These are phyloP conservation scores for Scaeva pyrastri DNA, from an alignment of 2,888 invertebrate species.

Conservation along the genomic window DNA sequence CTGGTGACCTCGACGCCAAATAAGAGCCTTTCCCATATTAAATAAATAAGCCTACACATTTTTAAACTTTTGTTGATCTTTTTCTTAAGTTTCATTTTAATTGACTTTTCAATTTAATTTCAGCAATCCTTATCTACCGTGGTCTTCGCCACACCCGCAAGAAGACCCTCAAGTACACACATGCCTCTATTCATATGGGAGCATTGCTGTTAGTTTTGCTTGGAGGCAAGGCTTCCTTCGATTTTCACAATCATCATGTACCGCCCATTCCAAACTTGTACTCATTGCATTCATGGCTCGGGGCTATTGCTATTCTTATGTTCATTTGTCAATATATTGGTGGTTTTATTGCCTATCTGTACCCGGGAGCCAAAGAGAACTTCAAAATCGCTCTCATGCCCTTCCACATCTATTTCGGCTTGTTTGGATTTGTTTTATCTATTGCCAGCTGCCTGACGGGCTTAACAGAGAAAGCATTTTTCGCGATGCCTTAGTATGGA, in stretches of 20 bases:
- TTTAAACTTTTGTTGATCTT: too few relatives aligned
- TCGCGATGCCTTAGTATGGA: constrained; percentile 82
- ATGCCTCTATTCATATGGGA: constrained; percentile 88
- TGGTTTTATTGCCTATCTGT: constrained; percentile 90
- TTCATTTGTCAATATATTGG: constrained; percentile 90
- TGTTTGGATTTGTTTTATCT: constrained; percentile 89
- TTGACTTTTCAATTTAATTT: constrained; percentile 77
- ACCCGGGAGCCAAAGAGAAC: constrained; percentile 88
- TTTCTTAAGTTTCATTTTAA: too few relatives aligned
- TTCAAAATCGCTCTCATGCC: constrained; percentile 89
- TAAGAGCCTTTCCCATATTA: too few relatives aligned
- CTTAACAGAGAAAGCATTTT: constrained; percentile 91
- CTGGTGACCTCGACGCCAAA: too few relatives aligned
- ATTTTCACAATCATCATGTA: constrained; percentile 88
- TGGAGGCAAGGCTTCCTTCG: constrained; percentile 91
- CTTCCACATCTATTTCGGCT: constrained; percentile 90
- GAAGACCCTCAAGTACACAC: constrained; percentile 89
- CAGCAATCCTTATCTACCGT: constrained; percentile 93
- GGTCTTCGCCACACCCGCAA: constrained; percentile 90
- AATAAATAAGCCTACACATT: too few relatives aligned
- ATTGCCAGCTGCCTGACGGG: constrained; percentile 89
- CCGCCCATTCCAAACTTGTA: constrained; percentile 89
- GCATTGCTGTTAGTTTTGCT: constrained; percentile 89
- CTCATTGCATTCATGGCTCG: constrained; percentile 92
- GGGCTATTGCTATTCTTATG: constrained; percentile 89